Percentiles rank a stretch among this genome's conserved stretches.
These are phyloP conservation scores for Diaprepes abbreviatus DNA, from an alignment of 2,888 invertebrate genomes.

Conservation along the genomic window DNA sequence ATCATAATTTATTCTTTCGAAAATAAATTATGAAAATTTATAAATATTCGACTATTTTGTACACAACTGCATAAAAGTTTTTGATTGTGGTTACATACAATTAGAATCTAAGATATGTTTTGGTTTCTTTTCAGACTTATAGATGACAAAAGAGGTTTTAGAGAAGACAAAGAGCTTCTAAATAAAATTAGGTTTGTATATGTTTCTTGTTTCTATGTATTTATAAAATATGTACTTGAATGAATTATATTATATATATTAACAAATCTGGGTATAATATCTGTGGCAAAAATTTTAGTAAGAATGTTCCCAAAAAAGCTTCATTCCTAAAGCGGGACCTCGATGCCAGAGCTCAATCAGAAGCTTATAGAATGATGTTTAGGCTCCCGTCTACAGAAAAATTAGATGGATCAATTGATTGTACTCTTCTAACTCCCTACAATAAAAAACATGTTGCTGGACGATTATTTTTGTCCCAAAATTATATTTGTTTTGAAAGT, in stretches of 20 bases:
- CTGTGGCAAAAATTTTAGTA: slow-evolving; percentile 70
- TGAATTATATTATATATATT: too few species aligned
- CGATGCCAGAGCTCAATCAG: slow-evolving; percentile 94
- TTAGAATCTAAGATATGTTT: slow-evolving; percentile 39
- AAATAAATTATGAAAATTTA: too few species aligned
- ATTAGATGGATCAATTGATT: slow-evolving; percentile 93
- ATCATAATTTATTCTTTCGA: too few species aligned
- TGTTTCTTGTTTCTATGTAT: too few species aligned
- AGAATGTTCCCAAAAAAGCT: slow-evolving; percentile 89
- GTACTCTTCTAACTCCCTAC: slow-evolving; percentile 95
- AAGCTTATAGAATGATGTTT: slow-evolving; percentile 87
- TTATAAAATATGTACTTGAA: too few species aligned
- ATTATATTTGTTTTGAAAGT: slow-evolving; percentile 96
- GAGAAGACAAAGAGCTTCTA: slow-evolving; percentile 88
- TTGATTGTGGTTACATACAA: too few species aligned
- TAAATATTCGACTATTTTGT: too few species aligned
- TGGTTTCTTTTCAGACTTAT: slow-evolving; percentile 77
- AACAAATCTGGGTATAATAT: too few species aligned
- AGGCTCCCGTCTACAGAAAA: slow-evolving; percentile 91
- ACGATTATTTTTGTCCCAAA: slow-evolving; percentile 90
- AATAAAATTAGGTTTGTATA: slow-evolving; percentile 78
- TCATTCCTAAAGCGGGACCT: slow-evolving; percentile 95
- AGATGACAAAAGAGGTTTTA: slow-evolving; percentile 91
- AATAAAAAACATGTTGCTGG: slow-evolving; percentile 92
- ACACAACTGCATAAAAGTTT: too few species aligned